Evolutionary conservation across 1,140 invertebrate species (phyloP), one percentile per base, ranked within the genome.

Genomic region (Drosophila pallidifrons): DNA sequence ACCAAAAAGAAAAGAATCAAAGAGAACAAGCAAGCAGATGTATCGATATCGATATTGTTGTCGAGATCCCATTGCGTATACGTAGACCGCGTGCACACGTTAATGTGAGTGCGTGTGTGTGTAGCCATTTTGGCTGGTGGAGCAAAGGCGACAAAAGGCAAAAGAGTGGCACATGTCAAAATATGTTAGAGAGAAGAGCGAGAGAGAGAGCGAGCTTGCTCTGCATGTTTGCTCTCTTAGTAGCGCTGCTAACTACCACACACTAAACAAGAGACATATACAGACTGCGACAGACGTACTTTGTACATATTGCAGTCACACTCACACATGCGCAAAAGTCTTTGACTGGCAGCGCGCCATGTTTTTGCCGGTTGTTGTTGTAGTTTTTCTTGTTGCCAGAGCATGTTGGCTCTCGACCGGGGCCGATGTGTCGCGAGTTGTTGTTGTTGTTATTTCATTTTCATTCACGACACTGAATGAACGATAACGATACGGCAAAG

Each of bases 331-430:
- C 71, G 71, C 71, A 69, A 7, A 25, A 38, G 55, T 45, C 16
- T 59, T 60, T 49, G 64, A 10, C 43, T 52, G 71, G 66, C 65
- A 69, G 57, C 58, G 16, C 72, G 72, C 72, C 72, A 75, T 75
- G 52, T 69, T 75, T 74, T 61, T 57, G 72, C 72, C 72, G 72
- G 72, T 63, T 70, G 67, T 70, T 75, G 51, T 64, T 75, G 66
- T 75, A 57, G 46, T 57, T 70, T 47, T 69, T 67, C 43, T 30
- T 68, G 71, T 60, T 73, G 69, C 16, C 54, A 20, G 35, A 54
- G 30, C 13, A 10, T 64, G 51, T 35, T 55, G 32, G 59, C 49
- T 52, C 13, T 30, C 38, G 25, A 25, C 41, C 28, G 32, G 32
- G 16, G 47, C 11, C 11, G 55, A 20, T 35, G 25, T 61, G 66